These are phyloP conservation scores for Miltochrista miniata DNA, from an alignment of 2,888 invertebrate species.

Conservation along the genomic window DNA sequence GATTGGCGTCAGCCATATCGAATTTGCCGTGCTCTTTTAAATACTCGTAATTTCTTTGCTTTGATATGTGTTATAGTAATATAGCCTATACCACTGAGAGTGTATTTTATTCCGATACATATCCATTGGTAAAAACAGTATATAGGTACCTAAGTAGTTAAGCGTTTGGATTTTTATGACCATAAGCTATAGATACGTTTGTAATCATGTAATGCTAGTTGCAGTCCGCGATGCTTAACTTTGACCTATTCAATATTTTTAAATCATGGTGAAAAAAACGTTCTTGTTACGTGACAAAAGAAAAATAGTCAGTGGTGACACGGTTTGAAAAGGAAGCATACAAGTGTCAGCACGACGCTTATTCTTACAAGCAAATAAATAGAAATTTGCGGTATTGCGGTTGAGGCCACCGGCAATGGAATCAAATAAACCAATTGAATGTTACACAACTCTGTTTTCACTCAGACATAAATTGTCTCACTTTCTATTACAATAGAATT, in stretches of 20 bases:
- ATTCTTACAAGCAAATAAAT: slow-evolving; percentile 30
- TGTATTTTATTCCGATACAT: no score
- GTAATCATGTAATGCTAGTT: no score
- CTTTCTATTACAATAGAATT: slow-evolving; percentile 22
- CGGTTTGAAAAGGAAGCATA: slow-evolving; percentile 15
- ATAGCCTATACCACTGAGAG: no score
- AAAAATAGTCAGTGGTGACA: slow-evolving; percentile 9
- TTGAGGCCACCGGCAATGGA: slow-evolving; percentile 42
- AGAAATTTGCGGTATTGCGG: slow-evolving; percentile 38
- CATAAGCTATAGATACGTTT: no score
- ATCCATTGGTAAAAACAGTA: no score
- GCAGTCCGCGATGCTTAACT: no score
- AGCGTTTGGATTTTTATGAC: no score
- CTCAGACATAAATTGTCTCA: slow-evolving; percentile 46
- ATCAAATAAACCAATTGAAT: slow-evolving; percentile 43
- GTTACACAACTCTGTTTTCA: slow-evolving; percentile 64
- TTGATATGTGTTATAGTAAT: no score
- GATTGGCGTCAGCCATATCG: no score
- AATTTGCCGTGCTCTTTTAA: no score
- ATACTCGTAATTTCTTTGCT: no score
- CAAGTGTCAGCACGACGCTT: slow-evolving; percentile 21
- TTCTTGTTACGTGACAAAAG: slow-evolving; percentile 18
- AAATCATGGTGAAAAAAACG: slow-evolving; percentile 5
- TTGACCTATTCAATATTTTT: not conserved
- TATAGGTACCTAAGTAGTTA: no score